Base-by-base conservation (phyloP, 2,888 invertebrate species). In the Drosophila demipolita region DNA sequence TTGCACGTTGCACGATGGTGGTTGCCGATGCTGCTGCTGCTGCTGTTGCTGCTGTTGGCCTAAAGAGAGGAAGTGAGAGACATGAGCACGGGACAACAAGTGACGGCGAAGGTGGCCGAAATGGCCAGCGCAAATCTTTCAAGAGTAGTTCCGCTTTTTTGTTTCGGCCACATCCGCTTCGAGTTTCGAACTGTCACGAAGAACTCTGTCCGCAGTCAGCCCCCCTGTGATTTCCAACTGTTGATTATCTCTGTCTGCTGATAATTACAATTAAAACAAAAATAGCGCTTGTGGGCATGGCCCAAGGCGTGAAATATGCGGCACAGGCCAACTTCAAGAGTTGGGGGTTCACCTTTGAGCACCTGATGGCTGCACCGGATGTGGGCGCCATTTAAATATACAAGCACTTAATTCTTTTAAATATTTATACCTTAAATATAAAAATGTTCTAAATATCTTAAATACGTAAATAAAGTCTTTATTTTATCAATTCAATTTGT, bases 111-210 rank as follows among this genome's bases (percentile, higher is more conserved):
- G 83, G 78, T 78, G 67, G 60, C 70, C 40, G 40, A 49, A 70
- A 68, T 83, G 78, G 65, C 78, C 82, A 73, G 69, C 70, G 83
- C 82, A 87, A 92, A 90, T 92, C 92, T 93, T 92, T 93, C 92
- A 91, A 92, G 91, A 93, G 93, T 93, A 93, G 92, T 92, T 93
- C 93, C 93, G 93, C 91, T 91, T 83, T 91, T 90, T 92, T 92
- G 91, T 91, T 87, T 61, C 68, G 72, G 59, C 64, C 80, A 79
- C 73, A 40, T 78, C 74, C 73, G 80, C 71, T 72, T 45, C 50
- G 35, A 20, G 61, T 29, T 29, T 20, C 60, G 49, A n/a, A 66
- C 70, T 75, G 84, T 67, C 84, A 82, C 66, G 69, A 82, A 75
- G 82, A 80, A 71, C 26, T 57, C 66, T 17, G 32, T 45, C 38